Evolutionary conservation across 1,140 invertebrate species (phyloP), one percentile per base, ranked within the genome.

Genomic region (Anoplolepis gracilipes): DNA sequence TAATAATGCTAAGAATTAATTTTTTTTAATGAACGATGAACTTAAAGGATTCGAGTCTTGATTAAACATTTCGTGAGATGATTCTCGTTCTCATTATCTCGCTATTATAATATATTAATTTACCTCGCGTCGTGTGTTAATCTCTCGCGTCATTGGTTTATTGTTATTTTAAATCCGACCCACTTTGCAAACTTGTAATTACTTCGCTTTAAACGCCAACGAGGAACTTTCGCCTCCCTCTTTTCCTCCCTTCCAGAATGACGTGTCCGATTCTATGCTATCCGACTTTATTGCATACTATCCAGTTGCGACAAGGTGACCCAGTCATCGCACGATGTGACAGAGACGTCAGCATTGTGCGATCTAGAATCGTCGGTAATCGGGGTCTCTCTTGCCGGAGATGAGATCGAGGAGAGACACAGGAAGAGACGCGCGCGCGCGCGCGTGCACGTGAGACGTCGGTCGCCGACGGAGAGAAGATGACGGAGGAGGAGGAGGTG

Each of bases 261-360:
- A 49, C 30, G 59, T n/a, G 81, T 49, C 39, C 22, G 36, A 57
- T 28, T 72, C 28, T 5, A 19, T 28, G 30, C 85, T 82, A 46
- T 55, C 42, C 53, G 59, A 85, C 88, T 85, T 90, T 89, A 79
- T 89, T 61, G 57, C 36, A 69, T 72, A 57, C n/a, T n/a, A 85
- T 85, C 75, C 82, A 82, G 72, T 82, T 72, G 88, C 76, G 85
- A 90, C 88, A 90, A 87, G 88, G 88, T 90, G 89, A 90, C 89
- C 88, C 82, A 90, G 88, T 90, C 88, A 87, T 67, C 62, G 46
- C 55, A 69, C 85, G 87, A n/a, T n/a, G 84, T 88, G 88, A 90
- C 87, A 89, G 88, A 84, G 79, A 90, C 87, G 77, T 65, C 65
- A 72, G 57, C 33, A 90, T 90, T 90, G 89, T 90, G 77, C 49